phyloP scores from a whole-genome alignment of 2,888 invertebrate genomes.

The Pilophorus perplexus region DNA sequence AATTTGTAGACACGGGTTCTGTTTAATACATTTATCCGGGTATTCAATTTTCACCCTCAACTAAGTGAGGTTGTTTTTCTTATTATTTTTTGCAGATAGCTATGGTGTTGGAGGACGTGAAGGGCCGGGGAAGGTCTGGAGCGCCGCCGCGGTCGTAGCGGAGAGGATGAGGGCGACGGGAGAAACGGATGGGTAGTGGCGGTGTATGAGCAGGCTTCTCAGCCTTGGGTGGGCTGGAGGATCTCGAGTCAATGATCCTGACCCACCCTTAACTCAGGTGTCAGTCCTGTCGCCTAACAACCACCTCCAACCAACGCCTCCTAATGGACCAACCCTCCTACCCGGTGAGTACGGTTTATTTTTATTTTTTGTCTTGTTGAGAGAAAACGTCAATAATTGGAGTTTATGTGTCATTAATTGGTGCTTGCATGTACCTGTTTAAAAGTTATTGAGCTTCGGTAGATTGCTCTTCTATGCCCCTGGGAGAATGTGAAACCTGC shows the following conservation, averaged over 20 bases:
- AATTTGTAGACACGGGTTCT: too few species aligned
- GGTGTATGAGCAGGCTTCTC: slow-evolving; percentile 42
- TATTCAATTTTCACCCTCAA: too few species aligned
- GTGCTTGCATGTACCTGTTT: too few species aligned
- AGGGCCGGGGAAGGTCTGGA: slow-evolving; percentile 29
- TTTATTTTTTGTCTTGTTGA: too few species aligned
- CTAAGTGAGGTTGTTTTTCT: background rate
- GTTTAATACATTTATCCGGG: too few species aligned
- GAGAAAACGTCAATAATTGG: too few species aligned
- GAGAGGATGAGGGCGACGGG: slow-evolving; percentile 30
- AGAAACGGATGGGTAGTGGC: slow-evolving; percentile 34
- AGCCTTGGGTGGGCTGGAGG: slow-evolving; percentile 42
- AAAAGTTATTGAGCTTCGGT: too few species aligned
- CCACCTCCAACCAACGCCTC: slow-evolving; percentile 42
- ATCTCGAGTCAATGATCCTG: slow-evolving; percentile 33
- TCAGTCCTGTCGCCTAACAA: slow-evolving; percentile 46
- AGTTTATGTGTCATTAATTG: too few species aligned
- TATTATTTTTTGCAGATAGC: slow-evolving; percentile 21
- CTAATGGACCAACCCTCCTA: slow-evolving; percentile 46
- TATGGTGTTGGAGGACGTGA: slow-evolving; percentile 35
- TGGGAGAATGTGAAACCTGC: too few species aligned
- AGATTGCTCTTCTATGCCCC: too few species aligned
- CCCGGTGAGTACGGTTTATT: slow-evolving; percentile 45
- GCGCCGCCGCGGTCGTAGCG: slow-evolving; percentile 31
- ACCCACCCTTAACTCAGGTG: slow-evolving; percentile 45